phyloP scores from a whole-genome alignment of 2,888 invertebrate species.

The Aphodius granarius region DNA sequence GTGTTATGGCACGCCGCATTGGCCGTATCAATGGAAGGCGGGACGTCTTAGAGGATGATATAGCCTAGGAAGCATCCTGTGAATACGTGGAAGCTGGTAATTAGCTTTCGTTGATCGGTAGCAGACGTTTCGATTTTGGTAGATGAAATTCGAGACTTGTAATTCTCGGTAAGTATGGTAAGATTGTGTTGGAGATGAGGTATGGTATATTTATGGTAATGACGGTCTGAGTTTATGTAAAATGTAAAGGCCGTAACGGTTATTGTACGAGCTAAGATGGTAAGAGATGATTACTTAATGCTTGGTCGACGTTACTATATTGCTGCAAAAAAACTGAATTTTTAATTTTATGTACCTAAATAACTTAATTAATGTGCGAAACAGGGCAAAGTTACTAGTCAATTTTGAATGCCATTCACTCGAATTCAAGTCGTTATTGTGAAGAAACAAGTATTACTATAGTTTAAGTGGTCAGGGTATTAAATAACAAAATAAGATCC shows the following conservation, averaged over 20 bases:
- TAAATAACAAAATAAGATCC: too few species aligned
- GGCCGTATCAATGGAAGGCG: constrained; percentile 11
- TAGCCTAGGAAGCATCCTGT: constrained; percentile 13
- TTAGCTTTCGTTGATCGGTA: not conserved
- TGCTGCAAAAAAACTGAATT: too few species aligned
- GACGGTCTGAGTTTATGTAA: not conserved
- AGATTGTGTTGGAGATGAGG: not conserved
- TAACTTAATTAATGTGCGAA: too few species aligned
- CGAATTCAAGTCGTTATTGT: too few species aligned
- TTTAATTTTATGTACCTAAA: too few species aligned
- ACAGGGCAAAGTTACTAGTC: too few species aligned
- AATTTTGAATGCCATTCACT: too few species aligned
- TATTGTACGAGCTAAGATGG: not conserved
- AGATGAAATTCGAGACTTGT: not conserved
- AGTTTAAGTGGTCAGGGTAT: too few species aligned
- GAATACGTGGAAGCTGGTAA: not conserved
- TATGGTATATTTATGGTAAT: not conserved
- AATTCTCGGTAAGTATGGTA: not conserved
- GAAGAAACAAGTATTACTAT: too few species aligned
- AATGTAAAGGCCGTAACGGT: not conserved
- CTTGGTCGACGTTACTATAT: not conserved
- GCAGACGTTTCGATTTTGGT: not conserved
- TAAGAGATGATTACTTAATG: not conserved
- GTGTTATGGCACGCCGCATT: constrained; percentile 12
- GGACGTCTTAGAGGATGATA: not conserved